phyloP scores from a whole-genome alignment of 2,888 invertebrate genomes.

The Drosophila ezoana region DNA sequence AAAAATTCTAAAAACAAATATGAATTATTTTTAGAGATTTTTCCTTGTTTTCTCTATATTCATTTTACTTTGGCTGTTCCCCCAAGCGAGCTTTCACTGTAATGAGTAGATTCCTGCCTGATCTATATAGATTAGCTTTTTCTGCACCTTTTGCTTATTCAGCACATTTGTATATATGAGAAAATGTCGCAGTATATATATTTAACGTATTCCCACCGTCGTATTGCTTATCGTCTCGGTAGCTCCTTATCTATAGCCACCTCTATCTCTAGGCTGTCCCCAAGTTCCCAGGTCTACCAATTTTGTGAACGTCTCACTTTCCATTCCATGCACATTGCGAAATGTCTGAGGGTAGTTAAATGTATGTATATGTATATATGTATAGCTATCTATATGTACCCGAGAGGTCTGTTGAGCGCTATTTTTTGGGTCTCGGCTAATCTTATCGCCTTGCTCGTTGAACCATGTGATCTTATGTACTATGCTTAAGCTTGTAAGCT shows the following conservation, averaged over 20 bases:
- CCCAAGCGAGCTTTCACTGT: background rate
- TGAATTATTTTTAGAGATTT: no score
- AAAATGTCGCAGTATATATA: conserved; percentile 24
- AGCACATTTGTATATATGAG: conserved; percentile 9
- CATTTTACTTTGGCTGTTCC: background rate
- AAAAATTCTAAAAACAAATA: no score
- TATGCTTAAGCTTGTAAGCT: background rate
- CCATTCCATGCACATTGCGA: conserved; percentile 10
- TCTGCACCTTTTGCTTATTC: conserved; percentile 29
- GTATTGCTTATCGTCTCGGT: conserved; percentile 28
- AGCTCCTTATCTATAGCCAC: conserved; percentile 26
- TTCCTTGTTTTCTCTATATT: no score
- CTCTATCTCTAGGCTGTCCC: conserved; percentile 33
- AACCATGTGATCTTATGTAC: conserved; percentile 8
- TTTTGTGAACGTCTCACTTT: conserved; percentile 11
- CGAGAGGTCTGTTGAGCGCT: background rate
- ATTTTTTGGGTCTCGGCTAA: conserved; percentile 10
- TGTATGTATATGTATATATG: background rate
- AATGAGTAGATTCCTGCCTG: background rate
- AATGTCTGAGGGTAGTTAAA: background rate
- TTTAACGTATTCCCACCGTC: background rate
- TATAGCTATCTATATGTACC: background rate
- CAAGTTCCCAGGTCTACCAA: conserved; percentile 18
- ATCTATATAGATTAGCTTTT: conserved; percentile 10
- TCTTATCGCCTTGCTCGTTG: conserved; percentile 21